Conservation (phyloP, 2,888 invertebrate species). For the Thelaira solivaga region DNA sequence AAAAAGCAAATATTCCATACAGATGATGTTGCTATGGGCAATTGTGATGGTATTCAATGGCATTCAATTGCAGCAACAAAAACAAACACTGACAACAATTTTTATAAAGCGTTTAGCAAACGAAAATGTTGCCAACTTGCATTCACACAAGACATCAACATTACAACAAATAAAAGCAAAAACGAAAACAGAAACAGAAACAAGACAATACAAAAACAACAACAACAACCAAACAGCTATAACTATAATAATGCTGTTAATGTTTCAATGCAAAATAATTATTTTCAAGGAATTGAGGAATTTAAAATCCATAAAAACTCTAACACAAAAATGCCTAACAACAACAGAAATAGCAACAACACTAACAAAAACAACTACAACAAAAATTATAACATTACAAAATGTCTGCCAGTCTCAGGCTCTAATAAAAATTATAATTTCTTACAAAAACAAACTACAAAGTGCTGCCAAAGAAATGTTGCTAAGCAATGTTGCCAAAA, state of each 20-base stretch:
- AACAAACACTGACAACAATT: slow-evolving; percentile 32
- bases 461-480: slow-evolving; percentile 64
- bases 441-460: slow-evolving; percentile 47
- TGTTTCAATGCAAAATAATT: slow-evolving; percentile 30
- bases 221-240: slow-evolving; percentile 5
- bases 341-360: slow-evolving; percentile 41
- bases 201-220: slow-evolving; percentile 49
- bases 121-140: slow-evolving; percentile 36
- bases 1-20: slow-evolving; percentile 19
- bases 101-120: background rate
- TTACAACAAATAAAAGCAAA: no score
- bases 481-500: slow-evolving; percentile 55
- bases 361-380: slow-evolving; percentile 47
- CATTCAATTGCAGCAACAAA: slow-evolving; percentile 8
- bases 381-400: slow-evolving; percentile 21
- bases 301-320: slow-evolving; percentile 48
- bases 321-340: slow-evolving; percentile 39
- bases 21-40: slow-evolving; percentile 48
- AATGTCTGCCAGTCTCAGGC: slow-evolving; percentile 39
- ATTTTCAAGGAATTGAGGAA: slow-evolving; percentile 58
- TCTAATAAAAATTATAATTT: slow-evolving; percentile 23
- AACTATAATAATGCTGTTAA: slow-evolving; percentile 19
- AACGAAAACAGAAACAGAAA: slow-evolving; percentile 19
- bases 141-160: background rate
- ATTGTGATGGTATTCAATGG: slow-evolving; percentile 16